These are phyloP conservation scores for Tenebrosternarchus preto DNA, from an alignment of 2,113 vertebrate genomes.

Conservation along the genomic window DNA sequence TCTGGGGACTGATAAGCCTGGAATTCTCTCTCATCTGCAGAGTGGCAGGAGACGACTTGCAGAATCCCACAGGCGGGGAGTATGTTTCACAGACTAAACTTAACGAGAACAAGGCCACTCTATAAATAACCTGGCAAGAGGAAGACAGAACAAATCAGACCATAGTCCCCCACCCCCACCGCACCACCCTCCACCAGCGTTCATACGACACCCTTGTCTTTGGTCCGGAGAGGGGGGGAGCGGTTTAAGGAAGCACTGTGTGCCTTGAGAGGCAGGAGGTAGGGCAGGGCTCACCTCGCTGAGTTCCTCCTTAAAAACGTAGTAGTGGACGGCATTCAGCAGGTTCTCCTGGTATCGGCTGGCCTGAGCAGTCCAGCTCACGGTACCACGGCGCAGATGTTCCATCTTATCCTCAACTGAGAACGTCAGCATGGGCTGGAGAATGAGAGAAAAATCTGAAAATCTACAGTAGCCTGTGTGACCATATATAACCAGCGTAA, in stretches of 20 bases:
- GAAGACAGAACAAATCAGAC: background rate
- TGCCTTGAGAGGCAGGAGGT: background rate
- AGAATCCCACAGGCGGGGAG: constrained; percentile 33
- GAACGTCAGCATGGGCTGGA: constrained; percentile 73
- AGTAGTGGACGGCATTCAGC: constrained; percentile 64
- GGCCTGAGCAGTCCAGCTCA: constrained; percentile 67
- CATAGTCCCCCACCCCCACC: background rate
- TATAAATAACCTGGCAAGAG: constrained; percentile 47
- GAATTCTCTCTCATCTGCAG: constrained; percentile 34
- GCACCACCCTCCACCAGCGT: background rate
- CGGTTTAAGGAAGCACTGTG: too few species aligned
- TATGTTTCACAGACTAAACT: constrained; percentile 48
- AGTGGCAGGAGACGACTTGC: constrained; percentile 52
- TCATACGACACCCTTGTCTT: too few species aligned
- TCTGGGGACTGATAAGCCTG: constrained; percentile 47
- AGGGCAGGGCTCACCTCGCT: constrained; percentile 72
- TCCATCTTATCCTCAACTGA: constrained; percentile 77
- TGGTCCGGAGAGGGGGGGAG: too few species aligned
- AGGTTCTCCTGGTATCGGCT: constrained; percentile 66
- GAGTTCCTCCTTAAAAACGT: constrained; percentile 73
- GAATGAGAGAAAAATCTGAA: constrained; percentile 20
- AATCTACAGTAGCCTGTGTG: too few species aligned
- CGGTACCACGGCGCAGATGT: constrained; percentile 67
- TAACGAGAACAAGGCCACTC: constrained; percentile 30
- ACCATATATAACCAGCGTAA: too few species aligned